Conservation (phyloP, 1,140 invertebrate genomes). For the Halesus radiatus region DNA sequence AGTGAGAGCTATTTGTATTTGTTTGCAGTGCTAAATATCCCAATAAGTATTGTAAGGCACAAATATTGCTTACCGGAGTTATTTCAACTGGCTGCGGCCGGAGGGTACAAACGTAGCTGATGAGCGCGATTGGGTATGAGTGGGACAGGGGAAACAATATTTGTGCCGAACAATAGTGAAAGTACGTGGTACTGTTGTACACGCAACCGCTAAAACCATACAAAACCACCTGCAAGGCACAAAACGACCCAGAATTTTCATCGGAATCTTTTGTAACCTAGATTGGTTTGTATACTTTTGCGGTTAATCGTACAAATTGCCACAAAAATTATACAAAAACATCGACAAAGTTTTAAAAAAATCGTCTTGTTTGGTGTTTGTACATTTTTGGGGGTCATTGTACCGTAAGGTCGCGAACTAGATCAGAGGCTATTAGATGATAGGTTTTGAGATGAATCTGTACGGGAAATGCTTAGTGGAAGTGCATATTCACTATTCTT, state of each 20-base stretch:
- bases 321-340: too few relatives aligned
- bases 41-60: slow-evolving; percentile 44
- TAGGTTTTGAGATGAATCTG: background rate
- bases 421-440: too few relatives aligned
- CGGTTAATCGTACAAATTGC: too few relatives aligned
- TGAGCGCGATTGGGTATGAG: background rate
- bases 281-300: too few relatives aligned
- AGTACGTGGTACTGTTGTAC: slow-evolving; percentile 53
- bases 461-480: slow-evolving; percentile 65
- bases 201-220: background rate
- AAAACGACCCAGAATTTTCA: too few relatives aligned
- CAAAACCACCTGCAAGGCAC: too few relatives aligned
- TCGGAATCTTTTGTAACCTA: too few relatives aligned
- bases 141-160: slow-evolving; percentile 40
- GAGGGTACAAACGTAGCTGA: background rate
- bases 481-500: slow-evolving; percentile 72
- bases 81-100: background rate
- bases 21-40: background rate
- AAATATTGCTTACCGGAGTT: slow-evolving; percentile 45
- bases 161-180: slow-evolving; percentile 88
- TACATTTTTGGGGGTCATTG: too few relatives aligned
- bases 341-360: too few relatives aligned
- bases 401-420: too few relatives aligned
- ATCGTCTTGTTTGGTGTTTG: too few relatives aligned
- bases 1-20: background rate